Evolutionary conservation across 2,113 vertebrate species (phyloP), one percentile per base, ranked within the genome.

Genomic region (Gallinago media): DNA sequence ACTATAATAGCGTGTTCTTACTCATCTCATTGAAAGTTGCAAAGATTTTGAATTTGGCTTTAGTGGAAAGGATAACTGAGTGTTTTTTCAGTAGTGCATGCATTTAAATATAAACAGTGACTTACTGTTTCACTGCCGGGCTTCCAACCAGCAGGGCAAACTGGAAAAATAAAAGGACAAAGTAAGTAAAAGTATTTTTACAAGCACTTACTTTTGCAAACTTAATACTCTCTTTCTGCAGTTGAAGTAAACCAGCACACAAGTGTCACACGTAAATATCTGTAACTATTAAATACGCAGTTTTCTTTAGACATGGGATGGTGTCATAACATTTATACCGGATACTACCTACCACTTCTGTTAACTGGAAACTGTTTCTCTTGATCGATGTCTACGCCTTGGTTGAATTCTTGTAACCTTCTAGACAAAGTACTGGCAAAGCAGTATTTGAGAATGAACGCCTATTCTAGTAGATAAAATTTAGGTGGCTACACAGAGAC

Each of bases 61-160:
- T 54, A 94, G 11, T 11, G 40, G 49, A 89, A 90, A 89, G 7
- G 8, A 3, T 31, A 79, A 71, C 15, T 20, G 25, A 49, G 36
- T 61, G 32, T 4, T 42, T 94, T 26, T 31, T 54, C 52, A 87
- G 26, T 38, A 85, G 40, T 62, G 61, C 7, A 5, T 26, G 38
- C 62, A 77, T 59, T 36, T 82, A 86, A 80, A 42, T 25, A 81
- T 34, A 58, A 96, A 72, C 13, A 38, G 40, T 15, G n/a, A 99
- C 99, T 99, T 98, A 99, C 99, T 56, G 99, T 99, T 97, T 99
- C 99, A 85, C 99, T 99, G 96, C 99, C 99, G 96, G 99, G 99
- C 95, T 99, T 99, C 99, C 99, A 99, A 87, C 99, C 99, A 97
- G 99, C 99, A 94, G 99, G 99, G 95, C 99, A 99, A 88, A 99